Conservation (phyloP, 92 coral and sea anemone genomes). For the Phenganax marumi region DNA sequence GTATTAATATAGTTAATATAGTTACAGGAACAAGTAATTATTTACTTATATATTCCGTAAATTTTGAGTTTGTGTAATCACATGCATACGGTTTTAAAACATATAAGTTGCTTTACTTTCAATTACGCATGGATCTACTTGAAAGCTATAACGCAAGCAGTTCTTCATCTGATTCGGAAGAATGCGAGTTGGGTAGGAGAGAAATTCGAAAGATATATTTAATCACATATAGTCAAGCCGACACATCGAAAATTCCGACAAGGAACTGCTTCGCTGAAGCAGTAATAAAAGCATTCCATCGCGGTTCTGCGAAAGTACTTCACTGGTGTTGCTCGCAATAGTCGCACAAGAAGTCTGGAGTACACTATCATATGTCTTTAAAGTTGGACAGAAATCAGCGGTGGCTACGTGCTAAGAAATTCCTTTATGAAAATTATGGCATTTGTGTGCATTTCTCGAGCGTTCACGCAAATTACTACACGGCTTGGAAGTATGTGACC, state of each 20-base stretch:
- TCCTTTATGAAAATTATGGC: slow-evolving; percentile 31
- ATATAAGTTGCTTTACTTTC: not conserved
- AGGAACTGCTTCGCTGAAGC: slow-evolving; percentile 19
- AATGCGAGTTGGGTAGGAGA: slow-evolving; percentile 3
- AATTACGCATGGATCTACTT: not conserved
- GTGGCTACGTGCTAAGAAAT: slow-evolving; percentile 42
- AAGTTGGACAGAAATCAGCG: slow-evolving; percentile 46
- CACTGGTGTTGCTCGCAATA: slow-evolving; percentile 50
- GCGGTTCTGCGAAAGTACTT: slow-evolving; percentile 30
- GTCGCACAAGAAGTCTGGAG: slow-evolving; percentile 32
- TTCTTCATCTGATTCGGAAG: slow-evolving; percentile 1
- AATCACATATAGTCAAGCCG: slow-evolving; percentile 11
- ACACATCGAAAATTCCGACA: not conserved
- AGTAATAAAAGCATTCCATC: slow-evolving; percentile 9
- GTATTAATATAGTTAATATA: too few relatives aligned
- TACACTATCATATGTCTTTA: slow-evolving; percentile 44
- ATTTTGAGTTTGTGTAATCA: not conserved
- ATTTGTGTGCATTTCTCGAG: slow-evolving; percentile 51
- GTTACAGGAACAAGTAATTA: not conserved
- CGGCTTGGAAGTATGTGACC: slow-evolving; percentile 51
- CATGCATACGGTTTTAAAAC: not conserved
- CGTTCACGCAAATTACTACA: slow-evolving; percentile 52
- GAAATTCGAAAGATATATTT: slow-evolving; percentile 4
- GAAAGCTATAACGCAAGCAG: not conserved
- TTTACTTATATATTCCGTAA: not conserved